Conservation (phyloP, 2,888 invertebrate genomes). For the Brachynemurus nebulosus region DNA sequence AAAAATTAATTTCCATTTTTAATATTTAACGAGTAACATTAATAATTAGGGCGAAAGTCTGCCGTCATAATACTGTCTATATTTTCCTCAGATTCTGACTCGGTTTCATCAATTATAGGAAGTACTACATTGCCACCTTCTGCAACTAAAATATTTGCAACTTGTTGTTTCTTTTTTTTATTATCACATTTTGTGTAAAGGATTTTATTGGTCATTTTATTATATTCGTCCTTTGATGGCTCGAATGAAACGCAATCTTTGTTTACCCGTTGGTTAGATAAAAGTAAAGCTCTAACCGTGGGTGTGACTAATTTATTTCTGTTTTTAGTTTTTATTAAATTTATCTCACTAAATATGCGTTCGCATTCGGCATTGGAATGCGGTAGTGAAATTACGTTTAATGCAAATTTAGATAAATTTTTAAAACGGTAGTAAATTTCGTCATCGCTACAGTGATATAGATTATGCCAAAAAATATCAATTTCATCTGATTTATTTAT, state of each 20-base stretch:
- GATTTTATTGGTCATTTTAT: too few relatives aligned
- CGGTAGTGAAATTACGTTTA: background rate
- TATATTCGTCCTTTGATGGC: background rate
- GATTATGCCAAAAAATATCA: background rate
- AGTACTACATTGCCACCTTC: too few relatives aligned
- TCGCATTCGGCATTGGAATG: constrained; percentile 1
- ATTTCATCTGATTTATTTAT: background rate
- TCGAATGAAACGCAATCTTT: background rate
- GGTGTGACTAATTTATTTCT: background rate
- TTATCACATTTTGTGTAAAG: too few relatives aligned
- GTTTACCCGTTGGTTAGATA: background rate
- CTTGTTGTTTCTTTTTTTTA: too few relatives aligned
- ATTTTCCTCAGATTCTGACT: too few relatives aligned
- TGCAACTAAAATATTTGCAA: too few relatives aligned
- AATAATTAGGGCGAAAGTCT: too few relatives aligned
- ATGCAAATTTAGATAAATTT: background rate
- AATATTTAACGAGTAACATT: too few relatives aligned
- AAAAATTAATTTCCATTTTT: too few relatives aligned
- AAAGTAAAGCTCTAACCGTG: background rate
- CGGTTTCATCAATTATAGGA: too few relatives aligned
- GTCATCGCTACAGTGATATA: background rate
- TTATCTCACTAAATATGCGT: constrained; percentile 1
- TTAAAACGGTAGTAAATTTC: background rate
- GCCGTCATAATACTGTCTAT: too few relatives aligned
- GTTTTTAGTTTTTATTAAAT: constrained; percentile 3